Evolutionary conservation across 2,113 vertebrate species (phyloP), one percentile per base, ranked within the genome.

Genomic region (Forbesichthys agassizii): DNA sequence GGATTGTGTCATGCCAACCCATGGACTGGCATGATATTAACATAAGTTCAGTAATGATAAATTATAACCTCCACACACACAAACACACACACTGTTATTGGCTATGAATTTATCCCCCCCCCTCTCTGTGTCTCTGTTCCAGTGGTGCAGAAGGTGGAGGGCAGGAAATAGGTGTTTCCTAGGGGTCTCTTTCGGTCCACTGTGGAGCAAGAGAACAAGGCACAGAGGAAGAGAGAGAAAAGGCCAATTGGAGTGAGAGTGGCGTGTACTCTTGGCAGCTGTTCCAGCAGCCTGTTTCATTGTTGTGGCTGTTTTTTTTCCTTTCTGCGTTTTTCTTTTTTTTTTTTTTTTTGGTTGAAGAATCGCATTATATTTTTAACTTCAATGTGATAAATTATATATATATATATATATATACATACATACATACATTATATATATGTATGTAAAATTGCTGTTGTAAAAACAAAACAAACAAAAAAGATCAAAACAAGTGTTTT

Each of bases 231-330:
- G 75, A 69, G 75, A 75, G 75, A 76, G 77, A 78, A 82, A 79
- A 80, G 74, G 75, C 78, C 5, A 42, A 42, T 42, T 42, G 76
- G 75, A 86, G 78, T 61, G 77, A 75, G 74, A 73, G 83, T 90
- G 68, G 80, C 71, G 61, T 89, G 88, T 91, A 88, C 89, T 89
- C 82, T 79, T 79, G 88, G 84, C 89, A 88, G 87, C 89, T 90
- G 88, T 84, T 88, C 84, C 85, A 88, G 87, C 88, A 84, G 90
- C 86, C 89, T 51, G 69, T 81, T 86, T 82, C 69, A 71, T 81
- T 76, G 54, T 73, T 75, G 82, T 65, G 70, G 78, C 81, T 87
- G 71, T 78, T 48, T 12, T 68, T 84, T 68, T 84, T 87, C 7
- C 59, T 83, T 86, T 69, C 74, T 55, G 82, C 16, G 59, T 83